Evolutionary conservation across 2,888 invertebrate species (phyloP), one percentile per base, ranked within the genome.

Genomic region (Proisotoma minuta): DNA sequence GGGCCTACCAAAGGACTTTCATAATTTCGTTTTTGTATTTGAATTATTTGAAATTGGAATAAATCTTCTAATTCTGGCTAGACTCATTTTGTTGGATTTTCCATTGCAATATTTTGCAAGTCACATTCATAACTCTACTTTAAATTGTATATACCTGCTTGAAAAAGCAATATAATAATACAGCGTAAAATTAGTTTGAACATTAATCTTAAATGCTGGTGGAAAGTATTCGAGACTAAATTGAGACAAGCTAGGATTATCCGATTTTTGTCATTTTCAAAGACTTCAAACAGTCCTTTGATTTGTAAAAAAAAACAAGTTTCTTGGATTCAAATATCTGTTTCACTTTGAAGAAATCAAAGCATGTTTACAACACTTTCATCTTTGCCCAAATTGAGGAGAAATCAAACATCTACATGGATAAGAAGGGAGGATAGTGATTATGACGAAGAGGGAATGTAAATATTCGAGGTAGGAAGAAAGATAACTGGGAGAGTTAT

Each of bases 291-390:
- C n/a, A 22, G 12, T 51, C 51, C 28, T 51, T 51, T 51, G 51
- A 51, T n/a, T 27, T 27, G 28, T 51, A 51, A 43, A n/a, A n/a
- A n/a, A n/a, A 43, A 51, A 51, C 51, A 26, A 24, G n/a, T 51
- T 24, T n/a, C 51, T 51, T 23, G n/a, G 27, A 51, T 51, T 51
- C 28, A 27, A 51, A 51, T 51, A 51, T 51, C 51, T 27, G 4
- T 26, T 51, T 51, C 51, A 51, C 51, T 51, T 51, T 51, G 51
- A 51, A 49, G 51, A 51, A 51, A 51, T 51, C 51, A 51, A 51
- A 27, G 27, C 26, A 50, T 24, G 18, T 50, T 43, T 15, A 10
- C 34, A 10, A 15, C 8, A 20, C 43, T 43, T 43, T 43, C 43
- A 43, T 43, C 43, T 43, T 51, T 43, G 43, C 18, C n/a, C 43